Conservation (phyloP, 2,888 invertebrate species). For the Drosophila meridiana region DNA sequence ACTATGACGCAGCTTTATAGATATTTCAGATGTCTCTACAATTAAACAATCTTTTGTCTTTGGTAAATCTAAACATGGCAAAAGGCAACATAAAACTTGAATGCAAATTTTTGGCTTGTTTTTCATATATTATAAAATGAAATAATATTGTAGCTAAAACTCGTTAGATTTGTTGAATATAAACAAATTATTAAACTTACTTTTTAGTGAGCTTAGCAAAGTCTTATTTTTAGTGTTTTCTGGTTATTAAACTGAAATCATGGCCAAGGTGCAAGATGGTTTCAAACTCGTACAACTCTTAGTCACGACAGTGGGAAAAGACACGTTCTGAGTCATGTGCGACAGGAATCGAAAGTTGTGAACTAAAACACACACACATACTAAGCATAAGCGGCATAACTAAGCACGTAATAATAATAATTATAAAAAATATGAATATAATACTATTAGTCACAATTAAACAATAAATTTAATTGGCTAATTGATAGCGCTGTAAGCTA, state of each 20-base stretch:
- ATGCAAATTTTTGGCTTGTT: background rate
- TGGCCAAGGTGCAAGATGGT: conserved; percentile 16
- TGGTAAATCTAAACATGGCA: background rate
- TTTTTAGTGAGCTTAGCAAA: background rate
- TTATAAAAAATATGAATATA: background rate
- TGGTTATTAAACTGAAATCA: conserved; percentile 12
- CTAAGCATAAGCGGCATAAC: conserved; percentile 1
- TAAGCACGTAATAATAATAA: conserved; percentile 1
- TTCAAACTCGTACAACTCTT: background rate
- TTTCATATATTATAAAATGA: background rate
- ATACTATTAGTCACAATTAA: conserved; percentile 10
- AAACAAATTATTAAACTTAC: background rate
- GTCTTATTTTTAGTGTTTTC: background rate
- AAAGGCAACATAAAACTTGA: background rate
- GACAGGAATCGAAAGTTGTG: conserved; percentile 9
- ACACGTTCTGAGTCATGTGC: conserved; percentile 42
- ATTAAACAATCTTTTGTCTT: background rate
- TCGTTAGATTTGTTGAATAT: conserved; percentile 5
- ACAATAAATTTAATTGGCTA: conserved; percentile 34
- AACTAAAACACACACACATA: background rate
- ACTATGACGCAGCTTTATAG: background rate
- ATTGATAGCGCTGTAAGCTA: conserved; percentile 39
- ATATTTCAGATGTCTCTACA: background rate
- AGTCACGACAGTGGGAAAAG: conserved; percentile 26
- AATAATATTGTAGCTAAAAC: background rate